Base-by-base conservation (phyloP, 2,797 vertebrate species). In the Eurystomus glaucurus region DNA sequence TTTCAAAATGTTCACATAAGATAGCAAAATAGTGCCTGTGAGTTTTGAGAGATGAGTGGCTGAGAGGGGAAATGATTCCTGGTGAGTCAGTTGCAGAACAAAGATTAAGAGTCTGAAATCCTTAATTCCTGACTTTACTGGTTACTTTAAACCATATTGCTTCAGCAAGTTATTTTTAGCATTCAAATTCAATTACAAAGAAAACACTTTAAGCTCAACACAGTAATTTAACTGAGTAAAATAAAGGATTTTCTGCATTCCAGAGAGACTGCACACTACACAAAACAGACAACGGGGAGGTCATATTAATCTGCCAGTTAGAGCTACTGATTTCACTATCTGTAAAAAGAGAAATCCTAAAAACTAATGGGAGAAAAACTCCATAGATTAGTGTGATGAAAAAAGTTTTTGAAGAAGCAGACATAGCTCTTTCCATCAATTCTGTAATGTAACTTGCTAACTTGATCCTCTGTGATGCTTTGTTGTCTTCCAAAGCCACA, bases 241-340 rank as follows among this genome's bases (percentile, higher is more conserved):
- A 85, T 45, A 29, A 91, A 78, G 22, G n/a, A 5, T 4, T 80
- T 90, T 45, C 69, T 88, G 31, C 31, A 37, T 83, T 78, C 35
- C 10, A 46, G 37, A 46, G 52, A 85, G 23, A 26, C 22, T 61
- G 43, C 25, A 58, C 16, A 21, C 43, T 51, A 33, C 18, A 61
- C 54, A 75, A 69, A 85, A 68, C 19, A 64, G 57, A 55, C 78
- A 95, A 71, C 55, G 35, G 52, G 52, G n/a, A 93, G 75, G 95
- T 87, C 35, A 28, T 66, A 93, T 91, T 94, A 41, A 91, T 96
- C 97, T 97, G 68, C 43, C 90, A 90, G 78, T 97, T 97, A 79
- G 43, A 96, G 46, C 9, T 96, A 96, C 96, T 85, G 62, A 92
- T 86, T 97, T 96, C n/a, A 37, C 21, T 91, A 9, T 72, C 79